Evolutionary conservation across 2,888 invertebrate species (phyloP).

Genomic region (Melipona bicolor): DNA sequence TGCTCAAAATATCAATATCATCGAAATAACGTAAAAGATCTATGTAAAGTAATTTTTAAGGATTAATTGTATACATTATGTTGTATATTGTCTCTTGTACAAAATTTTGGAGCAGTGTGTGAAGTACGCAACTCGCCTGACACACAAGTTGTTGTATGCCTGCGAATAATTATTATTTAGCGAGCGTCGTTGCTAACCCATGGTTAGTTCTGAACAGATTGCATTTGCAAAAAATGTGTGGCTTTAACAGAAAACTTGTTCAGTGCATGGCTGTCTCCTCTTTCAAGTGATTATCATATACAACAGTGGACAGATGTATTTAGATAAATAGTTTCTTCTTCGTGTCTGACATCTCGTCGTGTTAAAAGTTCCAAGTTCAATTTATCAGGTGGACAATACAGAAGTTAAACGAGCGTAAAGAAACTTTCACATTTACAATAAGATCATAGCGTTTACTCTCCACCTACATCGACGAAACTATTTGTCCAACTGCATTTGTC

Average conservation of each 20-base stretch:
- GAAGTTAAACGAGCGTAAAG: neutral
- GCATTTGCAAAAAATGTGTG: slow-evolving; percentile 56
- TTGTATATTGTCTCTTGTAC: no score
- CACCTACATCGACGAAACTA: slow-evolving; percentile 1
- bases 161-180: slow-evolving; percentile 51
- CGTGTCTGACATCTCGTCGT: neutral
- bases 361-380: neutral
- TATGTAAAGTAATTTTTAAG: neutral
- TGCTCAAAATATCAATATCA: slow-evolving; percentile 22
- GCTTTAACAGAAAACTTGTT: slow-evolving; percentile 57
- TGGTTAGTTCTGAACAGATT: slow-evolving; percentile 57
- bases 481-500: slow-evolving; percentile 38
- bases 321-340: slow-evolving; percentile 17
- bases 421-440: neutral
- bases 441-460: neutral
- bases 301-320: slow-evolving; percentile 37
- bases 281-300: slow-evolving; percentile 53
- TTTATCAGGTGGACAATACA: neutral
- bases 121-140: slow-evolving; percentile 29
- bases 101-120: slow-evolving; percentile 25
- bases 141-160: slow-evolving; percentile 46
- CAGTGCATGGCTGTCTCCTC: slow-evolving; percentile 65
- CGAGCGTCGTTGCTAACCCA: slow-evolving; percentile 54
- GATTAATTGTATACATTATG: neutral
- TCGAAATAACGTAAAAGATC: neutral